Evolutionary conservation across 2,888 invertebrate species (phyloP), one percentile per base, ranked within the genome.

Genomic region (Drosophila subquinaria): DNA sequence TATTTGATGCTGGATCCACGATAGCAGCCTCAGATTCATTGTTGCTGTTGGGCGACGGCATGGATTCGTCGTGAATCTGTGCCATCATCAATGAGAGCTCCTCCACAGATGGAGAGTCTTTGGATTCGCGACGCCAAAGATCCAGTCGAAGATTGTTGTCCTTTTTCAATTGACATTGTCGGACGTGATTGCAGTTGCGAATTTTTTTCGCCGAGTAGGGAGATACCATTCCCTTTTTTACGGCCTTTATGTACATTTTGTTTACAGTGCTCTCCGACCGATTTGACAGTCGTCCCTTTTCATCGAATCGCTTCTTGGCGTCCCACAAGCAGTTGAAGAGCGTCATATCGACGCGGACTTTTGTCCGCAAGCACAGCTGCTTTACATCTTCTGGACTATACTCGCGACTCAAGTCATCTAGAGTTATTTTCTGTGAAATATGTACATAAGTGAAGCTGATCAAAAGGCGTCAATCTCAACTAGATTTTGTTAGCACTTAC

Each of bases 321-420:
- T 89, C 89, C 57, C 66, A 76, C 0, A 87, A 53, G 23, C 71
- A 70, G 27, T 84, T 84, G 6, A 62, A 63, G 0, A 48, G 35
- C 0, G 62, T 65, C 81, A 86, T 89, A 0, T 73, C 20, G 0
- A 84, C 84, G 0, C 68, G 61, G 0, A 72, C 27, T 27, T 87
- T 81, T 0, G 84, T 87, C 3, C 81, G 73, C 11, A 72, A n/a
- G 27, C 89, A 84, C 0, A 84, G 55, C 23, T 65, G 40, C 20
- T 11, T 51, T 0, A 65, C 30, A 0, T 84, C 89, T 0, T 15
- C 9, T 2, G 23, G 17, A 4, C 4, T 69, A 51, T 72, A 76
- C n/a, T 55, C 23, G 0, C 88, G 84, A 1, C 17, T 30, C 4
- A 84, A 27, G 38, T 84, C 89, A 8, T 71, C 71, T 1, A 0